These are phyloP conservation scores for Coboldia fuscipes DNA, from an alignment of 1,140 invertebrate species.

Conservation along the genomic window DNA sequence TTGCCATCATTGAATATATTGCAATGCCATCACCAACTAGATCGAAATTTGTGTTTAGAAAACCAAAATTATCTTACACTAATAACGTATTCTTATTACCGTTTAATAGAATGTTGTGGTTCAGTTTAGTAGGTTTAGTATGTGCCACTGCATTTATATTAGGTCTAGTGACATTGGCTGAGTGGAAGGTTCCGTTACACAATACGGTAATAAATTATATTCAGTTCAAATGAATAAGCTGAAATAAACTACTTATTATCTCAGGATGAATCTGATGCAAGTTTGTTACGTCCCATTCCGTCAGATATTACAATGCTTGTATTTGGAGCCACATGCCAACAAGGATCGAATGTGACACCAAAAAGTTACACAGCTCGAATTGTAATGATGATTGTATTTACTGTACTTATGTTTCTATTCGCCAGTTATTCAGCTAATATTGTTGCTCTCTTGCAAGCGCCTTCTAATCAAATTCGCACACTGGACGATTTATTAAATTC, in stretches of 20 bases:
- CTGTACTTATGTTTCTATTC: constrained; percentile 22
- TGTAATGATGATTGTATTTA: constrained; percentile 26
- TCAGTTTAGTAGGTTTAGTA: constrained; percentile 24
- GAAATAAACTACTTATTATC: constrained; percentile 1
- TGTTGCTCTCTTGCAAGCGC: constrained; percentile 37
- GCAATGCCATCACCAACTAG: constrained; percentile 32
- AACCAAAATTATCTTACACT: constrained; percentile 40
- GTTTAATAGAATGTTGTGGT: constrained; percentile 34
- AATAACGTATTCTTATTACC: constrained; percentile 38
- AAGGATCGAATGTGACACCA: constrained; percentile 25
- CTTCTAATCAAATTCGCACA: constrained; percentile 31
- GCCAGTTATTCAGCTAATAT: constrained; percentile 40
- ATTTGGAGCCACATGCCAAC: constrained; percentile 27
- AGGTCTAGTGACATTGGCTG: constrained; percentile 13
- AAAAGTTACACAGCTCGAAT: constrained; percentile 26
- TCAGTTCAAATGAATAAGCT: neutral
- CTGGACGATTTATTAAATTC: constrained; percentile 32
- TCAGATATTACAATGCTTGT: constrained; percentile 23
- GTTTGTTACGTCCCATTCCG: neutral
- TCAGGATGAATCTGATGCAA: neutral
- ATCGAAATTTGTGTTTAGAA: constrained; percentile 37
- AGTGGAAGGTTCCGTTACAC: neutral
- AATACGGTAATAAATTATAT: neutral
- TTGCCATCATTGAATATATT: constrained; percentile 34
- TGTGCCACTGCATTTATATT: constrained; percentile 22